These are phyloP conservation scores for Lophochroa leadbeateri DNA, from an alignment of 2,113 vertebrate species.

Conservation along the genomic window DNA sequence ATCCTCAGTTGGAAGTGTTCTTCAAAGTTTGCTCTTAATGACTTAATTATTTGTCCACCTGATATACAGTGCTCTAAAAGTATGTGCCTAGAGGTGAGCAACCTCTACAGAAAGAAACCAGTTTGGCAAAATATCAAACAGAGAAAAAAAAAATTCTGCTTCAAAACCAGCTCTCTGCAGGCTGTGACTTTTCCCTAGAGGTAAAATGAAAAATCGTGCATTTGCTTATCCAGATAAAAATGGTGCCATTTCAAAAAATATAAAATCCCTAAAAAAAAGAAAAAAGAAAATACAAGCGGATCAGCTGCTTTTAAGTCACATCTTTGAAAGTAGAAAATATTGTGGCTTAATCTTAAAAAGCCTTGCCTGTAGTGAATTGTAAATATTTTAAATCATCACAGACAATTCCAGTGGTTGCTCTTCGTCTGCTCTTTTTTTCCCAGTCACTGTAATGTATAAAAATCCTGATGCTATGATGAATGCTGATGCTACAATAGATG, in stretches of 20 bases:
- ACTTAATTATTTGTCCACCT: neutral
- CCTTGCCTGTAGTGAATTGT: neutral
- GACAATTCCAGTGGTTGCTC: neutral
- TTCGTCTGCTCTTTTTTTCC: neutral
- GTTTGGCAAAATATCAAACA: neutral
- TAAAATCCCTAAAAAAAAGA: neutral
- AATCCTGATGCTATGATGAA: neutral
- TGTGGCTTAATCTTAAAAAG: neutral
- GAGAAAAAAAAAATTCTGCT: neutral
- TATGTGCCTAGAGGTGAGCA: neutral
- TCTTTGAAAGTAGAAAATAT: neutral
- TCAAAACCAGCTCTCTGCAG: neutral
- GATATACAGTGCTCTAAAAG: neutral
- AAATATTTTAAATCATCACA: conserved; percentile 13
- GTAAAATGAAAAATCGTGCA: neutral
- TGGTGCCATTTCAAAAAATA: neutral
- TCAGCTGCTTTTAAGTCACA: neutral
- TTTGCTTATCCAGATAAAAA: conserved; percentile 3
- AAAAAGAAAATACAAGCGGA: neutral
- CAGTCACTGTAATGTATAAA: neutral
- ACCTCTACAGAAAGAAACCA: neutral
- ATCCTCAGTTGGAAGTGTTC: neutral
- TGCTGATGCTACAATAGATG: neutral
- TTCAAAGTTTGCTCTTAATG: neutral
- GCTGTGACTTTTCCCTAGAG: neutral